These are phyloP conservation scores for Embidobia sp. DNA, from an alignment of 2,888 invertebrate genomes.

Conservation along the genomic window DNA sequence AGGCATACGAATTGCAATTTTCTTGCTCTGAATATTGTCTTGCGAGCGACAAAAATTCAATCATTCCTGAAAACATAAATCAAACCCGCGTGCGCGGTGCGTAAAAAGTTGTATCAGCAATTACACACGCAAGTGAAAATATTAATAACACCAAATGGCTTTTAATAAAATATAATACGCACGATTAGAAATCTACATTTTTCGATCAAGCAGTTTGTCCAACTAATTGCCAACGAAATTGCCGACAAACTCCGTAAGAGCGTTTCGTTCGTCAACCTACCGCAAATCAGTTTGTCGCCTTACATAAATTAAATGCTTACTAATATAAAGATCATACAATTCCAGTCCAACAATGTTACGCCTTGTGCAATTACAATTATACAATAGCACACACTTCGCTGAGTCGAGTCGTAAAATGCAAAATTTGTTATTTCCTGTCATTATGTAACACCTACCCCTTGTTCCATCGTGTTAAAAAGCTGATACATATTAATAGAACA, in stretches of 20 bases:
- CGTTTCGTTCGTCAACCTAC: too few species aligned
- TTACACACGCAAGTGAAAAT: constrained; percentile 20
- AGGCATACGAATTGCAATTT: constrained; percentile 33
- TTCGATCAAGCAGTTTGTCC: too few species aligned
- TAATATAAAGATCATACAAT: constrained; percentile 7
- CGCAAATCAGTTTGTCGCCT: constrained; percentile 20
- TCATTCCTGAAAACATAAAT: constrained; percentile 39
- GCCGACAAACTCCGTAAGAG: too few species aligned
- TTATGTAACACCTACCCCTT: constrained; percentile 41
- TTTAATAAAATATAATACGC: constrained; percentile 10
- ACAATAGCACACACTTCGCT: constrained; percentile 17
- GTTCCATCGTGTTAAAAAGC: constrained; percentile 14
- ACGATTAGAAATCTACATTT: neutral
- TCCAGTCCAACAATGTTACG: constrained; percentile 4
- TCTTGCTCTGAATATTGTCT: constrained; percentile 51
- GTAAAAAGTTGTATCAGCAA: constrained; percentile 17
- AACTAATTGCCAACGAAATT: too few species aligned
- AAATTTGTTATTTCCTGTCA: constrained; percentile 33
- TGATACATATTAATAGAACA: constrained; percentile 46
- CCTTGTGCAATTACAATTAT: constrained; percentile 32
- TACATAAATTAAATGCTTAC: constrained; percentile 5
- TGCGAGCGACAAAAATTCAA: constrained; percentile 27
- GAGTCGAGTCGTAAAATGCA: constrained; percentile 22
- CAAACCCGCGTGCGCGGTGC: neutral
- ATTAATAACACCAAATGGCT: constrained; percentile 7